These are phyloP conservation scores for Pachycephala philippinensis DNA, from an alignment of 2,113 vertebrate species.

Conservation along the genomic window DNA sequence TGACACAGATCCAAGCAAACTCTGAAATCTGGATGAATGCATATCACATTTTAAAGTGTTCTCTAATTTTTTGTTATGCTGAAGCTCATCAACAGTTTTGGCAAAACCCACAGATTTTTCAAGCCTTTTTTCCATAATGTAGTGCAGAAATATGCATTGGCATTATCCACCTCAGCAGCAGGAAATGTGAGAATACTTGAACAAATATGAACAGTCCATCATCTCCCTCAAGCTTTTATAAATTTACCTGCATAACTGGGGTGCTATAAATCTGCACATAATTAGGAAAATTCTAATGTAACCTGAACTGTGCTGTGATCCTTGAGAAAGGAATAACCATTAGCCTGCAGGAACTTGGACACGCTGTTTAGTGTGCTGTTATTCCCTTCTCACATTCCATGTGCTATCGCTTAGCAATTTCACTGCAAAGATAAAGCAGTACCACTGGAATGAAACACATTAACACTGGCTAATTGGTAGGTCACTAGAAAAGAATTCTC, in stretches of 20 bases:
- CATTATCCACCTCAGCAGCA: background rate
- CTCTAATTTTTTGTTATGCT: background rate
- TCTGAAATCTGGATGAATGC: background rate
- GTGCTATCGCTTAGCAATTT: background rate
- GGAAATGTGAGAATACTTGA: background rate
- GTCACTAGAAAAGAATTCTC: background rate
- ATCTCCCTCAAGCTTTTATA: background rate
- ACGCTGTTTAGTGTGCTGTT: fast-evolving
- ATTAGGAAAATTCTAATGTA: background rate
- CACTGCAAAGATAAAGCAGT: background rate
- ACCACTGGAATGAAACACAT: background rate
- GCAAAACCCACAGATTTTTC: background rate
- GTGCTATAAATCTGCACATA: background rate
- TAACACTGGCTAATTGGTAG: background rate
- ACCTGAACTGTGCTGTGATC: background rate
- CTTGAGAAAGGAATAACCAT: background rate
- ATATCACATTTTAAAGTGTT: background rate
- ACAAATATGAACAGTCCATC: background rate
- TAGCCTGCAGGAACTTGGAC: background rate
- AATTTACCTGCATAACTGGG: background rate
- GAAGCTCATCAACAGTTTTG: background rate
- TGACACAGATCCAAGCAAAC: background rate
- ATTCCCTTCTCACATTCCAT: background rate
- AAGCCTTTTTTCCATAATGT: background rate
- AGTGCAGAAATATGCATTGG: background rate